Evolutionary conservation across 2,797 vertebrate species (phyloP), one percentile per base, ranked within the genome.

Genomic region (Enteromius viviparus): DNA sequence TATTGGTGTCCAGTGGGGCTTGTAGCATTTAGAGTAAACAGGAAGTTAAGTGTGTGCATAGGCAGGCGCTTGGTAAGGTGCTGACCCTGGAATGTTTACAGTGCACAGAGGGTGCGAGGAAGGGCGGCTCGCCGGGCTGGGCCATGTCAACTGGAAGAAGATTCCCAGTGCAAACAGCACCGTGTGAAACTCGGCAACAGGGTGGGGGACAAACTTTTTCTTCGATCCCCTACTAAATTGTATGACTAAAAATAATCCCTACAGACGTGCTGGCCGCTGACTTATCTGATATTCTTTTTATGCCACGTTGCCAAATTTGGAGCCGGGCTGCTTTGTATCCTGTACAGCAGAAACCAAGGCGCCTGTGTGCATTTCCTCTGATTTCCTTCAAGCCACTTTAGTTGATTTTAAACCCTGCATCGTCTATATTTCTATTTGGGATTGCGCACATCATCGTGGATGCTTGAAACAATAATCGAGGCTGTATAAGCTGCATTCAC

Each of bases 201-300:
- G 82, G 80, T 32, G 77, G 83, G 74, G 87, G 81, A 88, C 87
- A 83, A 88, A 85, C 14, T 42, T 85, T 90, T 92, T 84, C 88
- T 85, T 78, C 45, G 68, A 80, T 83, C 83, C 40, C 49, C 42
- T 86, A 45, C 62, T 86, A 82, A 86, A 88, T 80, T 83, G 76
- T 21, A 42, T 40, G 45, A 90, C 90, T 90, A 91, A 94, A 93
- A 93, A 92, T 92, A 93, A 90, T 80, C 83, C 49, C 29, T 75
- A 45, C 80, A 76, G 60, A 85, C 78, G 5, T 23, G 51, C 89
- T 68, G 85, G 80, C 87, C 72, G 49, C 78, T 47, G 34, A 86
- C 62, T 88, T 87, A 90, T 91, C 89, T 88, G 89, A 94, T 89
- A 92, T 94, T 92, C 93, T 92, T 75, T 89, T 80, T 85, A 51